Evolutionary conservation across 1,140 invertebrate genomes (phyloP).

Genomic region (Sipha flava): DNA sequence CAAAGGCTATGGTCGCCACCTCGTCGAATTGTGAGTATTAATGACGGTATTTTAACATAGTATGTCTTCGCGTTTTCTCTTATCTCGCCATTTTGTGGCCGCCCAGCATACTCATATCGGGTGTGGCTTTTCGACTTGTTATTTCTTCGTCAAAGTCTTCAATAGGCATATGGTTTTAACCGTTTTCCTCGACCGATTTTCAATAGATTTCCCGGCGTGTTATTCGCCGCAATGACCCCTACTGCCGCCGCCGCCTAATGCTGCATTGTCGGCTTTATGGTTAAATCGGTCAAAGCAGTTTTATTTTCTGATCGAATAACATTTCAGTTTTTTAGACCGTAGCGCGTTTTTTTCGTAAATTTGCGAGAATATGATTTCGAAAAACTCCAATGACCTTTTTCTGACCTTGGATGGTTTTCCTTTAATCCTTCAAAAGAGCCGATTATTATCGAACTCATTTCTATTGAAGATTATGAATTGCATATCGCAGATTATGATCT

Average conservation of each 20-base stretch:
- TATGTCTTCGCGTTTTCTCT: background rate
- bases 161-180: too few species aligned
- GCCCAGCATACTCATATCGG: background rate
- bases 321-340: too few species aligned
- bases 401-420: background rate
- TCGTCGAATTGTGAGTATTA: slow-evolving; percentile 53
- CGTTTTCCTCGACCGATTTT: background rate
- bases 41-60: background rate
- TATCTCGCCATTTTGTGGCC: background rate
- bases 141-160: background rate
- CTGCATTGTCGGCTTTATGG: background rate
- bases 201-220: background rate
- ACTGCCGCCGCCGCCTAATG: background rate
- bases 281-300: background rate
- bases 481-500: too few species aligned
- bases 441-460: too few species aligned
- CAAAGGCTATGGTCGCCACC: slow-evolving; percentile 48
- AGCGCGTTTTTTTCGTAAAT: background rate
- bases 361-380: background rate
- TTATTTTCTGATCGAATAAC: background rate
- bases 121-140: background rate
- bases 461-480: too few species aligned
- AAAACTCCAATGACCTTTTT: background rate
- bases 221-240: background rate
- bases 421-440: background rate